These are phyloP conservation scores for Tigriopus californicus DNA, from an alignment of 2,888 invertebrate species.

Conservation along the genomic window DNA sequence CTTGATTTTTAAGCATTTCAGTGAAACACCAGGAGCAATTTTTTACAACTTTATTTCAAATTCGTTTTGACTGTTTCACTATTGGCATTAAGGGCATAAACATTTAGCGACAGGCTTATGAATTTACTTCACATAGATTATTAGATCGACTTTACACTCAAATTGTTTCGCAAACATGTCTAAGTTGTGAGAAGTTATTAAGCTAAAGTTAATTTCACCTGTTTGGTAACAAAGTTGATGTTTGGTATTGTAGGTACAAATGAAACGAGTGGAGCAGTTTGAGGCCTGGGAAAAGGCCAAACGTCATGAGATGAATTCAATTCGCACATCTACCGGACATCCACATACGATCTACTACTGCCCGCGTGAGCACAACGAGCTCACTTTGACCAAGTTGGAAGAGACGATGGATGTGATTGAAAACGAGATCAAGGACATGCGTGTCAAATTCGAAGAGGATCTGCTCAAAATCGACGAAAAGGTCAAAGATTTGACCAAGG, in stretches of 20 bases:
- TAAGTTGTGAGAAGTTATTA: too few species aligned
- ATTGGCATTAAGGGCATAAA: too few species aligned
- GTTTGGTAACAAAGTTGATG: neutral
- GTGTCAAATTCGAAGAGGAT: neutral
- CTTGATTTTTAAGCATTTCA: too few species aligned
- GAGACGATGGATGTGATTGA: neutral
- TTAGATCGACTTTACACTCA: too few species aligned
- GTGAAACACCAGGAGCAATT: too few species aligned
- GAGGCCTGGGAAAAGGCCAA: slow-evolving; percentile 8
- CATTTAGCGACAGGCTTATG: too few species aligned
- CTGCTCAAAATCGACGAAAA: slow-evolving; percentile 2
- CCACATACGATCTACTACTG: neutral
- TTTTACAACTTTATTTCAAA: too few species aligned
- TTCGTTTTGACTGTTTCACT: too few species aligned
- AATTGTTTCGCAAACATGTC: too few species aligned
- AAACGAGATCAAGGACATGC: neutral
- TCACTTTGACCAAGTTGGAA: neutral
- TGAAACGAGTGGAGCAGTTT: slow-evolving; percentile 12
- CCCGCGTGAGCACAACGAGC: slow-evolving; percentile 3
- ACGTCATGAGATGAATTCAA: neutral
- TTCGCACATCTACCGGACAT: neutral
- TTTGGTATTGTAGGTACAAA: neutral
- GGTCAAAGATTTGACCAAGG: neutral
- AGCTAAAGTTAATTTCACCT: too few species aligned
- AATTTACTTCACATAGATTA: too few species aligned